A percentile compares a stretch with the other conserved stretches of the same genome.
These are phyloP conservation scores for Pollicipes pollicipes DNA, from an alignment of 1,140 invertebrate species.

Conservation along the genomic window DNA sequence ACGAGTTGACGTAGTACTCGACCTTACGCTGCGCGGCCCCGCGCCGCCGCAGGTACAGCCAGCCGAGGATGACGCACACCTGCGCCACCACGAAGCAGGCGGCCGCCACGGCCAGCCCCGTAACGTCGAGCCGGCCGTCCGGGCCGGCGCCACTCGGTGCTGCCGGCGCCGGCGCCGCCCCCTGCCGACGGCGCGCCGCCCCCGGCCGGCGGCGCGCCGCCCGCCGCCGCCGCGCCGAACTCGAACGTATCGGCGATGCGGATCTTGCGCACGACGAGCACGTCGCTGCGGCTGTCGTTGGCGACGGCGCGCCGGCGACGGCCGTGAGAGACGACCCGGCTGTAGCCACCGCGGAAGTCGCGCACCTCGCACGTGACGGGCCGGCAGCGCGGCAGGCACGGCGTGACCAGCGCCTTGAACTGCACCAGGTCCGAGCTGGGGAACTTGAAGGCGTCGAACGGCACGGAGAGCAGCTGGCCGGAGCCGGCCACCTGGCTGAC, in stretches of 20 bases:
- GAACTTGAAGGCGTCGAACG: conserved; percentile 92
- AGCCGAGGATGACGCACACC: conserved; percentile 25
- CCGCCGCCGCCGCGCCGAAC: conserved; percentile 22
- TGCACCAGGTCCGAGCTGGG: conserved; percentile 84
- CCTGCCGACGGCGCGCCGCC: no score
- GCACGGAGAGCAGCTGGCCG: conserved; percentile 58
- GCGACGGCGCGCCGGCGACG: conserved; percentile 39
- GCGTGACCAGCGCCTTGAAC: conserved; percentile 79
- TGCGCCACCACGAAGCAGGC: conserved; percentile 27
- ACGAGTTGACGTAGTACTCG: conserved; percentile 15
- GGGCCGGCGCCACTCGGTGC: conserved; percentile 1
- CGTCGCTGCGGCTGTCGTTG: conserved; percentile 23
- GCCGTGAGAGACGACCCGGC: conserved; percentile 62
- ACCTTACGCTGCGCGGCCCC: conserved; percentile 32
- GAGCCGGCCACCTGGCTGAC: conserved; percentile 47
- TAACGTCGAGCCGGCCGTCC: conserved; percentile 20
- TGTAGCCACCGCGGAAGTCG: conserved; percentile 55
- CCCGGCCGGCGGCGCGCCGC: conserved; percentile 13
- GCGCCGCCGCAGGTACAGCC: conserved; percentile 27
- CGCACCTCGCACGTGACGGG: conserved; percentile 68
- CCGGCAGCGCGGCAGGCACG: conserved; percentile 78
- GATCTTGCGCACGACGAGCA: conserved; percentile 32
- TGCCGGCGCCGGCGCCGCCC: conserved; percentile 7
- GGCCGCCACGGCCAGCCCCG: conserved; percentile 24
- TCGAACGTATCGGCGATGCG: conserved; percentile 34